Percentiles rank a stretch among this genome's conserved stretches.
These are phyloP conservation scores for Chrysocyon brachyurus DNA, from an alignment of 2,797 vertebrate genomes.

Conservation along the genomic window DNA sequence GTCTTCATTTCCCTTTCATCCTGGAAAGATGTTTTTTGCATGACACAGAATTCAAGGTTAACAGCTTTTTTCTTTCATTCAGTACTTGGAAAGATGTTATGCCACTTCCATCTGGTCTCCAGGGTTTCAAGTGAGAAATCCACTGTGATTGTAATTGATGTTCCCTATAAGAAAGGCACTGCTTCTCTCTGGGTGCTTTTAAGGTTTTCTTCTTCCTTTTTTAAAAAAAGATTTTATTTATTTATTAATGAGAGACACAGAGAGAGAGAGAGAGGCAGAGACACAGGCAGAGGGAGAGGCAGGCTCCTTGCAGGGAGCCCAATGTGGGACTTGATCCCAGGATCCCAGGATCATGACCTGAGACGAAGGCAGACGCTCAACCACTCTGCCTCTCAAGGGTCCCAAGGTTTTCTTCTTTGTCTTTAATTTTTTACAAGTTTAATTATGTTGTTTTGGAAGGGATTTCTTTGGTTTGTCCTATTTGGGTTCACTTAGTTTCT, in stretches of 20 bases:
- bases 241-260: no score
- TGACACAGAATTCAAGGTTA: background rate
- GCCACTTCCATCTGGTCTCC: background rate
- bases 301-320: no score
- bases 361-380: no score
- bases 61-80: background rate
- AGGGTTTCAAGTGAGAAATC: background rate
- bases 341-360: no score
- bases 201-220: no score
- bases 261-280: no score
- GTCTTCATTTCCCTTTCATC: background rate
- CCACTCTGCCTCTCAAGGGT: no score
- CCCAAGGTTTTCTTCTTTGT: background rate
- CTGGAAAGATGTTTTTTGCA: background rate
- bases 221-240: no score
- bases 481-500: background rate
- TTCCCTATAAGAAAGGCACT: background rate
- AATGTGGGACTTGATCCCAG: no score
- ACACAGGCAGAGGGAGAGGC: no score
- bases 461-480: background rate
- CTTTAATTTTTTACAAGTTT: background rate
- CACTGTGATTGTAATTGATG: background rate
- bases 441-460: background rate
- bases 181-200: background rate
- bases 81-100: background rate